Evolutionary conservation across 2,888 invertebrate species (phyloP).

Genomic region (Fabriciana adippe): DNA sequence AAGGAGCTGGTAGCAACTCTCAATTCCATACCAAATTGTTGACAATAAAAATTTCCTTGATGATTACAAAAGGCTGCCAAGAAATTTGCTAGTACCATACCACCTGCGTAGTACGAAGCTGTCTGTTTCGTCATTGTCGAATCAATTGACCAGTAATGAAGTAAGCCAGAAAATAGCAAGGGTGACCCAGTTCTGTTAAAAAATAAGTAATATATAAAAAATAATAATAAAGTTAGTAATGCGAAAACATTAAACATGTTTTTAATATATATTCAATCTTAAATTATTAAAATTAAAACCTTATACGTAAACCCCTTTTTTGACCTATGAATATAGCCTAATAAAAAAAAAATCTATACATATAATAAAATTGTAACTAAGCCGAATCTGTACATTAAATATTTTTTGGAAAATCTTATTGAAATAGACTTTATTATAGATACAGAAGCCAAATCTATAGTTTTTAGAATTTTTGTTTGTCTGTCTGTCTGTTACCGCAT

Average conservation of each 20-base stretch:
- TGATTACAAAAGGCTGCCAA: constrained; percentile 84
- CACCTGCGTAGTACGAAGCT: constrained; percentile 80
- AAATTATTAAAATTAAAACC: too few relatives aligned
- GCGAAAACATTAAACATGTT: neutral
- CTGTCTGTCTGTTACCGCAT: too few relatives aligned
- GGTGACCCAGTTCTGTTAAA: constrained; percentile 82
- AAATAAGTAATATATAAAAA: constrained; percentile 1
- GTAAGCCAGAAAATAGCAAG: constrained; percentile 81
- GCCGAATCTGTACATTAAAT: too few relatives aligned
- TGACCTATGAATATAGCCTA: too few relatives aligned
- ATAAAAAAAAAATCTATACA: too few relatives aligned
- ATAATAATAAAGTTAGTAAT: too few relatives aligned
- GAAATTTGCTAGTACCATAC: constrained; percentile 71
- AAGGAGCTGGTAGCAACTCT: constrained; percentile 87
- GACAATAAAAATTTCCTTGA: constrained; percentile 85
- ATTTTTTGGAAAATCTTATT: too few relatives aligned
- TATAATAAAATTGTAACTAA: too few relatives aligned
- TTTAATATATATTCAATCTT: neutral
- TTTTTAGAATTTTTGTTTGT: too few relatives aligned
- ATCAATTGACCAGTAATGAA: constrained; percentile 80
- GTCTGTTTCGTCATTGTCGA: constrained; percentile 63
- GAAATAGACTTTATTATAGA: too few relatives aligned
- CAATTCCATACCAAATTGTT: constrained; percentile 87
- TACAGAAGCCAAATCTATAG: too few relatives aligned
- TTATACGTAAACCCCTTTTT: too few relatives aligned